Evolutionary conservation across 2,113 vertebrate genomes (phyloP), one percentile per base, ranked within the genome.

Genomic region (Abramis brama): DNA sequence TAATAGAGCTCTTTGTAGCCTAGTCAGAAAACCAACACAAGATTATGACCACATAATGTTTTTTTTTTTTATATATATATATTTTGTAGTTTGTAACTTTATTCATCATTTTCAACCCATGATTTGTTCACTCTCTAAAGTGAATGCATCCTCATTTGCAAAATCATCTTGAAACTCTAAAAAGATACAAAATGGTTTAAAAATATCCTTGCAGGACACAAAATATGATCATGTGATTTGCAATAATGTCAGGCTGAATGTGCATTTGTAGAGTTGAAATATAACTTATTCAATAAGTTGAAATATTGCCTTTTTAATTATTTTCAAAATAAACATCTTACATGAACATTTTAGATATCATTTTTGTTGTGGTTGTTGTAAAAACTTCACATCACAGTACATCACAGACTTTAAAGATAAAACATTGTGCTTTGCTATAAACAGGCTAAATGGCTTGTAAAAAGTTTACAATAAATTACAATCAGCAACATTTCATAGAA

Each of bases 391-490:
- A 33, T 33, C 33, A 33, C 33, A 33, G 33, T 11, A 68, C 13
- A 64, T 21, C 8, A 55, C 43, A 80, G 13, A 68, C 3, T 30
- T 23, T 52, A 68, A 50, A 70, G 25, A 82, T 45, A 66, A 25
- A 52, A 52, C 19, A 47, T 68, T 66, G 15, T 66, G 59, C 59
- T 64, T 80, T 47, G 64, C 62, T 50, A 50, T 27, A 3, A 1
- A 21, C 62, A 11, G 43, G n/a, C 60, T 9, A 79, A 81, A 55
- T 33, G 30, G n/a, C 47, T 81, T 36, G 45, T 70, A 70, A 70
- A 70, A 82, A 30, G 39, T 47, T 25, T 27, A 45, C 70, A 85
- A 81, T 45, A 81, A 39, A 86, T 73, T 57, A 71, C 3, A 86
- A 70, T 82, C 62, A 36, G 45, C 47, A n/a, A 66, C 59, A 21